A percentile compares a stretch with the other conserved stretches of the same genome.
phyloP scores from a whole-genome alignment of 2,888 invertebrate species.

The Drosophila sordidapex region DNA sequence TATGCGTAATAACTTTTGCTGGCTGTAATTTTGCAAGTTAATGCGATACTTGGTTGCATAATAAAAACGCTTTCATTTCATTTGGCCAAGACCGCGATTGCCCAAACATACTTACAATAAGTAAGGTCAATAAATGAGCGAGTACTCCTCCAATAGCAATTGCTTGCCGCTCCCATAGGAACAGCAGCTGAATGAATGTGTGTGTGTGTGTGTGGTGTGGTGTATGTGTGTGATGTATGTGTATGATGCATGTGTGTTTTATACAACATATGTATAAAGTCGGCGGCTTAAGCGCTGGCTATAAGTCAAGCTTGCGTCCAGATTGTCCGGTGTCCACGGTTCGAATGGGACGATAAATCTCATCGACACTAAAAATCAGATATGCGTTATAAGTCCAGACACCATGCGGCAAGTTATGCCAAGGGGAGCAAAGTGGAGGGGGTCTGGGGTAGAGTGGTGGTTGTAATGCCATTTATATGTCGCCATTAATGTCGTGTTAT shows the following conservation, averaged over 20 bases:
- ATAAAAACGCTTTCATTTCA: constrained; percentile 58
- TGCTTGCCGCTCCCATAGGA: not conserved
- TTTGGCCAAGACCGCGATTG: constrained; percentile 49
- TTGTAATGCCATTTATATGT: constrained; percentile 59
- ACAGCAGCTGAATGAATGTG: constrained; percentile 1
- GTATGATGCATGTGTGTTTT: not conserved
- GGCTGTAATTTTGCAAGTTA: constrained; percentile 17
- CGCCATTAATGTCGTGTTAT: constrained; percentile 78
- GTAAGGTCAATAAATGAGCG: constrained; percentile 45
- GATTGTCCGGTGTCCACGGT: constrained; percentile 34
- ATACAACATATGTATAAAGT: constrained; percentile 47
- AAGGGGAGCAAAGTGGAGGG: not conserved
- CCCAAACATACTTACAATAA: constrained; percentile 35
- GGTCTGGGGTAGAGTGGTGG: not conserved
- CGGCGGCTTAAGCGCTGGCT: constrained; percentile 64
- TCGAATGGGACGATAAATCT: constrained; percentile 66
- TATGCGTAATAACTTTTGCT: constrained; percentile 3
- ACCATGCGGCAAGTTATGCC: constrained; percentile 12
- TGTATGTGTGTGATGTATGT: constrained; percentile 22
- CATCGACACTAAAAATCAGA: constrained; percentile 80
- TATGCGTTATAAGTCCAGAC: constrained; percentile 49
- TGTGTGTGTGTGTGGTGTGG: constrained; percentile 16
- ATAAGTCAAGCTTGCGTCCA: constrained; percentile 60
- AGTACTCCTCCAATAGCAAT: constrained; percentile 28
- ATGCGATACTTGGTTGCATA: constrained; percentile 33